Evolutionary conservation across 2,888 invertebrate genomes (phyloP), one percentile per base, ranked within the genome.

Genomic region (Amblyjoppa proteus): DNA sequence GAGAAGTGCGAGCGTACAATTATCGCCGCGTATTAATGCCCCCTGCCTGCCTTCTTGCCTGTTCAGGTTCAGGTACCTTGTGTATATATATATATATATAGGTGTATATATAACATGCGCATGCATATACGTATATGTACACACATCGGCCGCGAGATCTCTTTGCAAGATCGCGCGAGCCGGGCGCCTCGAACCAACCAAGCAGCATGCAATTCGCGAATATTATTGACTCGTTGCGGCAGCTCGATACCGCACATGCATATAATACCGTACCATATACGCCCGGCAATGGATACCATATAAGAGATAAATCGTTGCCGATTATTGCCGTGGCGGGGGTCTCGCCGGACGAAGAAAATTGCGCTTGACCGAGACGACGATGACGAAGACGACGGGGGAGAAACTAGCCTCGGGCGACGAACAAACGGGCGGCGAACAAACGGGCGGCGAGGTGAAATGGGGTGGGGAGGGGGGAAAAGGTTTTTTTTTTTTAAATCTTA

Each of bases 161-260:
- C 87, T 81, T 85, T 88, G 80, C 83, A 81, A 87, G 88, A 89
- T 89, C 88, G 83, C 83, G 83, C 80, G 58, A 13, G 58, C 58
- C 70, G 80, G 84, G 86, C 71, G 85, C 87, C 87, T 88, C 87
- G 87, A 84, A 88, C 86, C 79, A 81, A 49, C 45, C 45, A 49
- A 49, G 81, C 71, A 83, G 83, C 83, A 74, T 81, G 85, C 85
- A 83, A 88, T 88, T 86, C 84, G 86, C 87, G 87, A 87, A 89
- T 88, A 90, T 90, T 91, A 91, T 91, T 91, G 91, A 91, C 90
- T 90, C 88, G 90, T 88, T 89, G 89, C 83, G 69, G 75, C 84
- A 58, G 68, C 82, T 76, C 70, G 75, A 64, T 53, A 51, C 7
- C 49, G 49, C 61, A 38, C 45, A 28, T 38, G 38, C 58, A 49